Evolutionary conservation across 2,888 invertebrate genomes (phyloP), one percentile per base, ranked within the genome.

Genomic region (Lacanobia oleracea): DNA sequence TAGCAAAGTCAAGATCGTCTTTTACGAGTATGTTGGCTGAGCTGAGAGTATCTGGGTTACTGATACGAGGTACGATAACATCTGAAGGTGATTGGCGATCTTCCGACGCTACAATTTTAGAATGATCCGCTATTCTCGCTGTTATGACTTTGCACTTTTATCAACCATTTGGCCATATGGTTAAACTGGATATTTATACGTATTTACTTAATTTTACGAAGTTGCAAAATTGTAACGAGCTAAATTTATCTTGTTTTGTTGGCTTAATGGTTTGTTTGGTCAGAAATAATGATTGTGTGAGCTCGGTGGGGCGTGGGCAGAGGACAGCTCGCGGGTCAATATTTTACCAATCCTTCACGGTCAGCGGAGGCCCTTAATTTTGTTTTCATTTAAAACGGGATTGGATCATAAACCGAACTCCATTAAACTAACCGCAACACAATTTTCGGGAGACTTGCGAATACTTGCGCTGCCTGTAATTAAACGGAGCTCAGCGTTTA

Each of bases 1-100:
- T 87, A 86, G 83, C 83, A 74, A 84, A 85, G 81, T 84, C 86
- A 84, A 88, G 87, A 87, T 78, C 81, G 77, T 76, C 72, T 79
- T 67, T 63, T 77, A 73, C 64, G 72, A 74, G 67, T 62, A 66
- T 64, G 64, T 77, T 73, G 69, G 72, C 72, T 75, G 74, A 64
- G 53, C 65, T 57, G 57, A 63, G 21, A 51, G 57, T 72, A 84
- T 80, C 82, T 82, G 63, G 84, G 84, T 85, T 84, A 82, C 73
- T 51, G 66, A 78, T 57, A 67, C 67, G 72, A 84, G 57, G 68
- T 60, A 63, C 69, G 74, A 85, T 86, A 75, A 50, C 61, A 86
- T 85, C 86, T 76, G 57, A 73, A 71, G 70, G 43, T 64, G 73
- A 74, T 75, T 37, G 48, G 54, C 48, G 67, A 71, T 68, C 67